phyloP scores from a whole-genome alignment of 1,140 invertebrate species.

The Caenorhabditis remanei region DNA sequence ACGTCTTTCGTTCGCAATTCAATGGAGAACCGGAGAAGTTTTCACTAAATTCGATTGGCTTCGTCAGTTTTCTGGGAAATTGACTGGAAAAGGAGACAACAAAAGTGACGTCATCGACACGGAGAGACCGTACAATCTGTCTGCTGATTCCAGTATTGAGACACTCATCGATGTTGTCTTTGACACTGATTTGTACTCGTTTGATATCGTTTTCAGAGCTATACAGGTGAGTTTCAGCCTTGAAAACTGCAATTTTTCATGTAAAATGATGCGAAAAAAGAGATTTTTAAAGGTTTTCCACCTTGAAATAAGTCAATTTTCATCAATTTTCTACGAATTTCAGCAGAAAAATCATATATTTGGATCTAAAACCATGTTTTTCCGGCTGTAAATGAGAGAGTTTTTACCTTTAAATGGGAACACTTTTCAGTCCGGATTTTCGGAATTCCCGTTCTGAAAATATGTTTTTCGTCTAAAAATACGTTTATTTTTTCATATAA shows the following conservation, averaged over 20 bases:
- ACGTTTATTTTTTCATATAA: too few species aligned
- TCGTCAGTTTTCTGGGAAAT: not conserved
- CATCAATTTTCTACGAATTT: not conserved
- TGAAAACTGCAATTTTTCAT: not conserved
- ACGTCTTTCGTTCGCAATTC: not conserved
- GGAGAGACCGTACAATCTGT: conserved; percentile 22
- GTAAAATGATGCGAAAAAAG: too few species aligned
- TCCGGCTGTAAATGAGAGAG: too few species aligned
- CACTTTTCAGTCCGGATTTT: too few species aligned
- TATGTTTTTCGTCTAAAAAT: too few species aligned
- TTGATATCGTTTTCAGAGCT: conserved; percentile 33
- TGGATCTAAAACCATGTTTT: too few species aligned
- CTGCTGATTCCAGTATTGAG: not conserved
- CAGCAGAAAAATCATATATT: not conserved
- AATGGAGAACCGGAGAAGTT: not conserved
- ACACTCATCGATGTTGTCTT: conserved; percentile 5
- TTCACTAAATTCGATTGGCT: conserved; percentile 42
- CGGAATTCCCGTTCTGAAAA: too few species aligned
- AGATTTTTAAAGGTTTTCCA: too few species aligned
- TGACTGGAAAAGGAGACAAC: not conserved
- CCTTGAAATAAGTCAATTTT: too few species aligned
- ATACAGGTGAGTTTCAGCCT: conserved; percentile 1
- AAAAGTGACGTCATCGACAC: not conserved
- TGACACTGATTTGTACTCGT: conserved; percentile 10
- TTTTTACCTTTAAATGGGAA: too few species aligned